Evolutionary conservation across 2,113 vertebrate species (phyloP).

Genomic region (Sminthopsis crassicaudata): DNA sequence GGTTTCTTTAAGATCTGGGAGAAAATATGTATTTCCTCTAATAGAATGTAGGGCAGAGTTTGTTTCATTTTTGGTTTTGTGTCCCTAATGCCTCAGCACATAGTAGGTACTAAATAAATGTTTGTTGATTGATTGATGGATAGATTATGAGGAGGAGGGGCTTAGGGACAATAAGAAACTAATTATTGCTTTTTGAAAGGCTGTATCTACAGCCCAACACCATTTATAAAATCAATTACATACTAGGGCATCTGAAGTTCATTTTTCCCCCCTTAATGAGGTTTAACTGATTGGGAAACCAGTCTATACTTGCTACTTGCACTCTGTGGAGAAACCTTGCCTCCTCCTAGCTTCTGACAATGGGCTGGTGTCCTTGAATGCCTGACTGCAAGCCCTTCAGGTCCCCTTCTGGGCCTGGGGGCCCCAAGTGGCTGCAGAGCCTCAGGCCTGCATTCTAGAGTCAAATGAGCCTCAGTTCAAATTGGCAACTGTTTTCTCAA

Average conservation of each 20-base stretch:
- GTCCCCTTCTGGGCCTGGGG: slow-evolving; percentile 78
- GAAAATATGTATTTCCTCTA: neutral
- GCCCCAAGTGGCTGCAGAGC: slow-evolving; percentile 78
- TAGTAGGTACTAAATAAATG: neutral
- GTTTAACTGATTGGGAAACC: slow-evolving; percentile 73
- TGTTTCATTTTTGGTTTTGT: neutral
- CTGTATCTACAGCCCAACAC: slow-evolving; percentile 74
- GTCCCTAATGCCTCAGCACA: neutral
- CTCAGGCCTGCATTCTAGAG: slow-evolving; percentile 79
- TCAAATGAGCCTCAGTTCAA: slow-evolving; percentile 74
- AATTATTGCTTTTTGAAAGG: slow-evolving; percentile 49
- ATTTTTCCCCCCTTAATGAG: slow-evolving; percentile 63
- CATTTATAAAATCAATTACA: slow-evolving; percentile 69
- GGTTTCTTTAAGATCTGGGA: neutral
- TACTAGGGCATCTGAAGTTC: slow-evolving; percentile 51
- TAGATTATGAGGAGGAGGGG: neutral
- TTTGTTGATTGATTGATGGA: neutral
- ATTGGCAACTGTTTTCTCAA: slow-evolving; percentile 80
- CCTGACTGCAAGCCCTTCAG: slow-evolving; percentile 79
- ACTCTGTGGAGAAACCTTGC: neutral
- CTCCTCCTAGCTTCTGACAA: slow-evolving; percentile 60
- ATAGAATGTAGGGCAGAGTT: neutral
- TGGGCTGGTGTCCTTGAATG: slow-evolving; percentile 67
- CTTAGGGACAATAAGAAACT: neutral
- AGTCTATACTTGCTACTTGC: slow-evolving; percentile 57